Conservation (phyloP, 2,888 invertebrate species). For the Watsonalla binaria region DNA sequence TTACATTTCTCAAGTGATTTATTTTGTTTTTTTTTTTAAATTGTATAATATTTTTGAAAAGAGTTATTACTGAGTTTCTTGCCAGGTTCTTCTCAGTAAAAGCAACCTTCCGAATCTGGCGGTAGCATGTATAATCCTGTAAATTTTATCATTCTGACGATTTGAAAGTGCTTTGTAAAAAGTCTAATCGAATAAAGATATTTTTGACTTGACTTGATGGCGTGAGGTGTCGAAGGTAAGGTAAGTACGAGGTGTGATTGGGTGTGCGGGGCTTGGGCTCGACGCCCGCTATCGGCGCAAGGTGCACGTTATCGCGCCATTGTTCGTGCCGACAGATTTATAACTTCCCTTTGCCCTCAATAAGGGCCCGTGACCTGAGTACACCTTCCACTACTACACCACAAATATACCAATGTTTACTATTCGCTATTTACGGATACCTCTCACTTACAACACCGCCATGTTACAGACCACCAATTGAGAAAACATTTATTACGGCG, state of each 20-base stretch:
- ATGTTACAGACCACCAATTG: background rate
- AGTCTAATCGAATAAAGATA: too few relatives aligned
- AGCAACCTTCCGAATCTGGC: too few relatives aligned
- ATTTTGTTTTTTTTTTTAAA: too few relatives aligned
- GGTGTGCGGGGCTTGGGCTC: slow-evolving; percentile 5
- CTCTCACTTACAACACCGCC: slow-evolving; percentile 2
- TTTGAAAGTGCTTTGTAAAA: too few relatives aligned
- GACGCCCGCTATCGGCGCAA: slow-evolving; percentile 50
- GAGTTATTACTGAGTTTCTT: too few relatives aligned
- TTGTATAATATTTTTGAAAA: too few relatives aligned
- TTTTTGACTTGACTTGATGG: too few relatives aligned
- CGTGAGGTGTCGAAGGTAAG: slow-evolving; percentile 23
- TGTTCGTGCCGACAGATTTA: slow-evolving; percentile 77
- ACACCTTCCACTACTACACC: slow-evolving; percentile 48
- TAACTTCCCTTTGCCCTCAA: slow-evolving; percentile 78
- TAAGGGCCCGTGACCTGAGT: slow-evolving; percentile 73
- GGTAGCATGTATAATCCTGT: too few relatives aligned
- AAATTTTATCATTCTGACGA: too few relatives aligned
- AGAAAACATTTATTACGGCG: background rate
- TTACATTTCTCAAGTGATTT: too few relatives aligned
- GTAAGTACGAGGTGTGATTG: slow-evolving; percentile 13
- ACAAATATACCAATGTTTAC: slow-evolving; percentile 23
- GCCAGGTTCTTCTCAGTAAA: too few relatives aligned
- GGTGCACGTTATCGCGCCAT: slow-evolving; percentile 75
- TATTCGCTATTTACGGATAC: slow-evolving; percentile 1